Base-by-base conservation (phyloP, 1,140 invertebrate species). In the Harpegnathos saltator region DNA sequence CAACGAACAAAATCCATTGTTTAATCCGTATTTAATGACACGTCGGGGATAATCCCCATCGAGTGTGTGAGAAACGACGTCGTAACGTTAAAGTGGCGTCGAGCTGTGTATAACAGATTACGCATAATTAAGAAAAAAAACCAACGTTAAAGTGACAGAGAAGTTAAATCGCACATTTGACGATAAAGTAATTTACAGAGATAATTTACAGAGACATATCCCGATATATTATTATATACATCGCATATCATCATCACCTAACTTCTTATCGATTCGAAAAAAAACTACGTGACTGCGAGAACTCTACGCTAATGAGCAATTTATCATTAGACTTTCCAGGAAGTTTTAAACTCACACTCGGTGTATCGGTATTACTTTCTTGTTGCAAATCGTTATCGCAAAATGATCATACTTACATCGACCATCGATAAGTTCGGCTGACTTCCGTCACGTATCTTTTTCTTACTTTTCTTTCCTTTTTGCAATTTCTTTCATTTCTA, bases 21-120 rank as follows among this genome's bases (percentile, higher is more conserved):
- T 81, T 84, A 84, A 82, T 85, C 83, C 83, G 56, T 69, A 85
- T 85, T 85, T 85, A 85, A 85, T 82, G 83, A 66, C 54, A 56
- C 77, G 77, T 5, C 69, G 59, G 22, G 61, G 68, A 24, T 73
- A 17, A 80, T 44, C 33, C 65, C 75, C 38, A 52, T n/a, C 33
- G 63, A 56, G 22, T 19, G 22, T 19, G 19, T 24, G 52, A 80
- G 48, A 80, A 80, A 80, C n/a, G 44, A 77, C 33, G 22, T 58
- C 50, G 61, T 29, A 38, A 63, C 44, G 19, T 54, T 24, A 63
- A 11, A 29, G 4, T 26, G 50, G 19, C 33, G 11, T 56, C 44
- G 2, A 69, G 19, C n/a, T n/a, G 19, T 19, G 11, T 26, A 22
- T 22, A 44, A 69, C 14, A 58, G 29, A 80, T 80, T 58, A 71